These are phyloP conservation scores for Labia minor DNA, from an alignment of 2,888 invertebrate genomes.

Conservation along the genomic window DNA sequence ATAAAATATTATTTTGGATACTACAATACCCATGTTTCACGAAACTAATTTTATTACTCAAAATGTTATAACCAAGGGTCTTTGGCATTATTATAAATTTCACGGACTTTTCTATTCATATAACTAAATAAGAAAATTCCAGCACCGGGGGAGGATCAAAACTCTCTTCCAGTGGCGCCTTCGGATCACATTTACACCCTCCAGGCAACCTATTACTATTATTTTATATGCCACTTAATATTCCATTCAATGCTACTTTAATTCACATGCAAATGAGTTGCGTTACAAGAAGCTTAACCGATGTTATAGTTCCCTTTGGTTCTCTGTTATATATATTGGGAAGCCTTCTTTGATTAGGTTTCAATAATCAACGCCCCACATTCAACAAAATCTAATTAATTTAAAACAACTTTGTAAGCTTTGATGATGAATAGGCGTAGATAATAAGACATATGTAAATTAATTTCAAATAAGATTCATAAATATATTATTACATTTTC, in stretches of 20 bases:
- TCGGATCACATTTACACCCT: not conserved
- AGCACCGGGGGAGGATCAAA: no score
- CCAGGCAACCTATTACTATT: not conserved
- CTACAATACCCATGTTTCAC: no score
- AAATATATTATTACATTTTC: no score
- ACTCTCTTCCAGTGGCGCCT: no score
- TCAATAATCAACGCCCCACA: conserved; percentile 8
- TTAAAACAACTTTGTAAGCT: conserved; percentile 13
- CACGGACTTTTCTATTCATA: no score
- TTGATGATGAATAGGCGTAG: not conserved
- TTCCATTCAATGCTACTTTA: conserved; percentile 2
- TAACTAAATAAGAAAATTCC: no score
- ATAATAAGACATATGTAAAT: not conserved
- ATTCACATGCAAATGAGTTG: conserved; percentile 13
- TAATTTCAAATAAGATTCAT: no score
- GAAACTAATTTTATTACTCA: no score
- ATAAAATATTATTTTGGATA: no score
- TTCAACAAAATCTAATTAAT: conserved; percentile 8
- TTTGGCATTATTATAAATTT: no score
- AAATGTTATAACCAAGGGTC: no score
- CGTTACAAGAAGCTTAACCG: conserved; percentile 13
- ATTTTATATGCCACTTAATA: conserved; percentile 8
- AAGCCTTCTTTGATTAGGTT: not conserved
- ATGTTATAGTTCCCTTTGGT: conserved; percentile 1
- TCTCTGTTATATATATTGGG: not conserved